Evolutionary conservation across 2,888 invertebrate species (phyloP).

Genomic region (Drosophila kanekoi): DNA sequence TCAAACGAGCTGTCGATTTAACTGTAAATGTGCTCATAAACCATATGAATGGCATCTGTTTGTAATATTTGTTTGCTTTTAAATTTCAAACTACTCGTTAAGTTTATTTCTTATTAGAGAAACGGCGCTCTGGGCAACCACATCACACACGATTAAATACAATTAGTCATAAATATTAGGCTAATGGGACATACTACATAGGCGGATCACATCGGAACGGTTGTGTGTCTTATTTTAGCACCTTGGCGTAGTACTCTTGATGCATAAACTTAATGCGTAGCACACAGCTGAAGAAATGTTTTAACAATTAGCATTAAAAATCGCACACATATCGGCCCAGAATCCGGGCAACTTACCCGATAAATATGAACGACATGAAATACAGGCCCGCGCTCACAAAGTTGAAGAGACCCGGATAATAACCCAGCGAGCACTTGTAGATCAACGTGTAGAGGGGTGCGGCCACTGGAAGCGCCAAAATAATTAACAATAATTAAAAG

Average conservation of each 20-base stretch:
- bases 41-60: no score
- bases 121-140: constrained; percentile 16
- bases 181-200: constrained; percentile 1
- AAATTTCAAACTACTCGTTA: constrained; percentile 23
- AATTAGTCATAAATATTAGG: constrained; percentile 46
- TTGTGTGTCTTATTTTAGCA: constrained; percentile 65
- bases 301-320: constrained; percentile 8
- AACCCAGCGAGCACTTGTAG: constrained; percentile 87
- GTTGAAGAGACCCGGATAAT: constrained; percentile 87
- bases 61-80: not conserved
- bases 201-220: constrained; percentile 11
- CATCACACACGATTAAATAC: constrained; percentile 42
- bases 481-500: constrained; percentile 35
- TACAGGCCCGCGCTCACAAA: constrained; percentile 86
- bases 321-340: not conserved
- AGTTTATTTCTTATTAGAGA: constrained; percentile 43
- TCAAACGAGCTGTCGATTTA: no score
- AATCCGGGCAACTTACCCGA: constrained; percentile 72
- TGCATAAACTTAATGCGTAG: constrained; percentile 75
- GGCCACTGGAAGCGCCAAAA: constrained; percentile 73
- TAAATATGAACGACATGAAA: constrained; percentile 72
- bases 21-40: no score
- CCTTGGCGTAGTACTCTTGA: constrained; percentile 75
- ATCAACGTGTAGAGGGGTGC: constrained; percentile 88
- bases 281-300: constrained; percentile 63